Percentiles rank a stretch among this genome's conserved stretches.
Conservation (phyloP, 2,797 vertebrate genomes). For the Squalus acanthias region DNA sequence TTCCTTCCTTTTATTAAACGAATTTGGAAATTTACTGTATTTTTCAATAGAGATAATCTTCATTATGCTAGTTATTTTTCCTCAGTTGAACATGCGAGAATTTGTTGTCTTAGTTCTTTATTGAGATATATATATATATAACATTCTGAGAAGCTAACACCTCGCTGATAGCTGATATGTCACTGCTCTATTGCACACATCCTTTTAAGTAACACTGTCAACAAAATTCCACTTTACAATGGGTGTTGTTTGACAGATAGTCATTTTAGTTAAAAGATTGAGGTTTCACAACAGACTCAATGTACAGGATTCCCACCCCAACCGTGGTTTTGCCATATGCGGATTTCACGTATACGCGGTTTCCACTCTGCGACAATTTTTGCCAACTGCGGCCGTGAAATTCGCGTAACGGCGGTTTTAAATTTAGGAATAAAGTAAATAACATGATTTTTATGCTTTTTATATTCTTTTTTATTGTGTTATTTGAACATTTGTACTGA, state of each 20-base stretch:
- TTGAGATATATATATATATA: background rate
- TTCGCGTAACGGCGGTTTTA: too few relatives aligned
- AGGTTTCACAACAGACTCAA: background rate
- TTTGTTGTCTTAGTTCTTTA: background rate
- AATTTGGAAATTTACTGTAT: background rate
- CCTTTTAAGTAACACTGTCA: background rate
- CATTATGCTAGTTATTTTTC: background rate
- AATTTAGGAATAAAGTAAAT: too few relatives aligned
- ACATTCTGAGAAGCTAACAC: background rate
- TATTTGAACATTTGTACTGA: too few relatives aligned
- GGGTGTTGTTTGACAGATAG: slow-evolving; percentile 3
- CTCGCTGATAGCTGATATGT: background rate
- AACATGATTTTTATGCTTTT: too few relatives aligned
- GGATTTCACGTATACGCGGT: too few relatives aligned
- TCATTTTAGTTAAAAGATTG: background rate
- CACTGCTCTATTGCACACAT: background rate
- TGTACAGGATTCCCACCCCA: too few relatives aligned
- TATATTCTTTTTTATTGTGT: too few relatives aligned
- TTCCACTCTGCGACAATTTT: too few relatives aligned
- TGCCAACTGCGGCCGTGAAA: too few relatives aligned
- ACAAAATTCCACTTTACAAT: background rate
- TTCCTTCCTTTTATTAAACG: background rate
- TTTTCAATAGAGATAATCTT: background rate
- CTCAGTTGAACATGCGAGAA: background rate
- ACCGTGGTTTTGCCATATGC: too few relatives aligned